Conservation (phyloP, 2,888 invertebrate species). For the Eristalinus aeneus region DNA sequence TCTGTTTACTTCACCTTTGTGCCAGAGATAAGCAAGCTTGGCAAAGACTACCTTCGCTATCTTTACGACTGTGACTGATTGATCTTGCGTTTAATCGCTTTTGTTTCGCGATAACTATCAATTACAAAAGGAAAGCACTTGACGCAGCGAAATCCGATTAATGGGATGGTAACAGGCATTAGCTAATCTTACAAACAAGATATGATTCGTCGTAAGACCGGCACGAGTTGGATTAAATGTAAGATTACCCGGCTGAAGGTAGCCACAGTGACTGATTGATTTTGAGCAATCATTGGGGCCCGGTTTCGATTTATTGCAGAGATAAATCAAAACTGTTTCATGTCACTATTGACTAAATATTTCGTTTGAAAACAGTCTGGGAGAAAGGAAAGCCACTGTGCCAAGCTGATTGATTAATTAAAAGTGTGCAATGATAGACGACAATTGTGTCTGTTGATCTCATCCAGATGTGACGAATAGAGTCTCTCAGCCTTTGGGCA, state of each 20-base stretch:
- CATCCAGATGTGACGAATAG: too few species aligned
- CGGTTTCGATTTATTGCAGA: too few species aligned
- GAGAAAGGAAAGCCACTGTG: too few species aligned
- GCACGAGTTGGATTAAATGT: neutral
- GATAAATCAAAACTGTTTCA: too few species aligned
- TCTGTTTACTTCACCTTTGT: neutral
- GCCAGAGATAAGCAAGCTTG: neutral
- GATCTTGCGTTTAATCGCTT: neutral
- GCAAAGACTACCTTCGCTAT: neutral
- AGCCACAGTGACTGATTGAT: neutral
- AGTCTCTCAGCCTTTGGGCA: too few species aligned
- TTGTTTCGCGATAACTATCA: neutral
- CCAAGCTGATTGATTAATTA: too few species aligned
- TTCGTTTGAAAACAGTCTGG: too few species aligned
- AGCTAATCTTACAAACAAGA: neutral
- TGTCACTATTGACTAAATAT: too few species aligned
- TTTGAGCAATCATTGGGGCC: neutral
- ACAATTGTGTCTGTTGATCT: too few species aligned
- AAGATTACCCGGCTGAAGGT: neutral
- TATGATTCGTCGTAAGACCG: neutral
- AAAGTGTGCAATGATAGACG: too few species aligned
- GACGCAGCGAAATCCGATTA: neutral
- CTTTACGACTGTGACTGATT: neutral
- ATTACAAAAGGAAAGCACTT: neutral
- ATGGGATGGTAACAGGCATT: neutral